Base-by-base conservation (phyloP, 2,888 invertebrate species). In the Notodonta dromedarius region DNA sequence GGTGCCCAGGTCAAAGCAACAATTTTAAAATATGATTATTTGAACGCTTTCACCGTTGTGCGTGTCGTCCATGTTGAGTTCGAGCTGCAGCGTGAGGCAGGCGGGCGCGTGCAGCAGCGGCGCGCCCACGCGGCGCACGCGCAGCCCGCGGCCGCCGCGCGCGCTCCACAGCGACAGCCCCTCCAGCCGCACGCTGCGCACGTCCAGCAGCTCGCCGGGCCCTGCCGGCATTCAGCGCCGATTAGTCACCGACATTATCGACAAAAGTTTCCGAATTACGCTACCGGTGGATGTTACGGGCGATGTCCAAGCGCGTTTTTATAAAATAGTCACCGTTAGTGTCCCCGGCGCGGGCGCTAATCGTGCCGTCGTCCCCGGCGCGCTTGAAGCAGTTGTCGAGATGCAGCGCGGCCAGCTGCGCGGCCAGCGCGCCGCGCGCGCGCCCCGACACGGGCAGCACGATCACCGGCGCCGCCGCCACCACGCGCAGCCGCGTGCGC, bases 381-480 rank as follows among this genome's bases (percentile, higher is more conserved):
- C 85, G 89, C 68, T 94, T 93, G 87, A 98, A 98, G 66, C 94
- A 93, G 87, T 98, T 99, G 74, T 95, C 95, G 12, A 98, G 94
- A 0, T 95, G 95, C 42, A 99, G 94, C 73, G 96, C 95, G 3
- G 97, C 97, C 46, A 99, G 94, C 84, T 98, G 96, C 2, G 96
- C 96, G 13, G 98, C 96, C 42, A 99, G 94, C 62, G 98, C 94
- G 72, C 96, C 95, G 44, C 96, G 95, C 39, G 97, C 96, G 69
- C 95, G 95, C 39, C 97, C 97, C 81, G 97, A 96, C 67, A 98
- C 96, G 0, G 99, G 99, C 66, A 99, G 91, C 58, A 98, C 91
- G 70, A 99, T 96, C 4, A 98, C 96, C 0, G 98, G 98, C 13
- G 98, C 90, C 32, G 84, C 86, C 66, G 87, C 86, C 60, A 75